Conservation (phyloP, 2,888 invertebrate species). For the Mallateleia sp. region DNA sequence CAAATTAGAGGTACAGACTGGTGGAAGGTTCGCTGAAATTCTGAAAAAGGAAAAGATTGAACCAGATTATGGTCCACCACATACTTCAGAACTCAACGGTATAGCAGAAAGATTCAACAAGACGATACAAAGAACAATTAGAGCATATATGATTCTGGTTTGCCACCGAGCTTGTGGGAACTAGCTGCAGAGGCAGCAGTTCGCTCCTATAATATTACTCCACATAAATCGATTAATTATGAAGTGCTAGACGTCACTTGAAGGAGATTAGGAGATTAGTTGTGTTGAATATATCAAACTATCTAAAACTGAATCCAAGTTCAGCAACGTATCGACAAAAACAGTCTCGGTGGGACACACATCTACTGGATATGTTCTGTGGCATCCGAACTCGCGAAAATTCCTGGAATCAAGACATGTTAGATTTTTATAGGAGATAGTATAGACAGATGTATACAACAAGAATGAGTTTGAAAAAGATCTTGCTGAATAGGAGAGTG, state of each 20-base stretch:
- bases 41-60: slow-evolving; percentile 69
- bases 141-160: slow-evolving; percentile 44
- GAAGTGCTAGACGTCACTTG: slow-evolving; percentile 18
- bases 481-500: background rate
- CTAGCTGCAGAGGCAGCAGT: slow-evolving; percentile 18
- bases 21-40: slow-evolving; percentile 71
- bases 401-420: slow-evolving; percentile 56
- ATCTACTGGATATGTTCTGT: slow-evolving; percentile 62
- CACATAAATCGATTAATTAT: slow-evolving; percentile 32
- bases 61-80: slow-evolving; percentile 54
- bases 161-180: slow-evolving; percentile 39
- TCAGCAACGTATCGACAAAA: background rate
- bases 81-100: slow-evolving; percentile 50
- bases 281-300: slow-evolving; percentile 19
- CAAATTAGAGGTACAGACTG: slow-evolving; percentile 72
- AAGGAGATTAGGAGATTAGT: slow-evolving; percentile 25
- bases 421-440: background rate
- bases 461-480: background rate
- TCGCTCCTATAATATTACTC: slow-evolving; percentile 36
- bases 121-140: slow-evolving; percentile 41
- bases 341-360: slow-evolving; percentile 11
- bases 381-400: slow-evolving; percentile 66
- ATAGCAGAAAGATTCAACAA: slow-evolving; percentile 42
- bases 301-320: slow-evolving; percentile 18
- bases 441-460: slow-evolving; percentile 19